Percentiles rank a stretch among this genome's conserved stretches.
phyloP scores from a whole-genome alignment of 2,113 vertebrate species.

The Pseudonaja textilis region DNA sequence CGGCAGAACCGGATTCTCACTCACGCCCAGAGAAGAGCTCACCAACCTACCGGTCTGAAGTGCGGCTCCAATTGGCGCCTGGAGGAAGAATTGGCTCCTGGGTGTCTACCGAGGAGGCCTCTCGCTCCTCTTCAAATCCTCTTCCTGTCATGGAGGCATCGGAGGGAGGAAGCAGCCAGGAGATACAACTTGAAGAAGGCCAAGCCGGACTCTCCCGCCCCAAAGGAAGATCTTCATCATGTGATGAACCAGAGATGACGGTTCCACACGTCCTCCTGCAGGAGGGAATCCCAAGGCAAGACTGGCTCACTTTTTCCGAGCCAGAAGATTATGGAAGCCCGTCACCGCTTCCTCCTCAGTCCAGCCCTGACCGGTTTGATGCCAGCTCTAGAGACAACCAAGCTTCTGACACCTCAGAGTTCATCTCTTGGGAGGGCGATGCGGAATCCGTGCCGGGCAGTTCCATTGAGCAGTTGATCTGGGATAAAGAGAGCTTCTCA shows the following conservation, averaged over 20 bases:
- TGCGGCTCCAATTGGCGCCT: not conserved
- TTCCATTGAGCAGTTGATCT: not conserved
- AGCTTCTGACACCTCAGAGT: too few relatives aligned
- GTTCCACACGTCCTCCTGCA: not conserved
- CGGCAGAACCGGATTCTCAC: too few relatives aligned
- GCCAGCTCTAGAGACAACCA: not conserved
- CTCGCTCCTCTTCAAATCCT: not conserved
- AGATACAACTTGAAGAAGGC: fast-evolving
- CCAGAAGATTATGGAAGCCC: not conserved
- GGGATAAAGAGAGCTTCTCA: not conserved
- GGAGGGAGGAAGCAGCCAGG: not conserved
- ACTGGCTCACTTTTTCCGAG: not conserved
- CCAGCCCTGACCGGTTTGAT: not conserved
- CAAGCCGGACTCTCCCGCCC: not conserved
- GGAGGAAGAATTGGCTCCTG: not conserved
- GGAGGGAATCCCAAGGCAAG: too few relatives aligned
- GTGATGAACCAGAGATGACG: not conserved
- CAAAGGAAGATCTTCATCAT: not conserved
- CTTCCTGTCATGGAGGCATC: not conserved
- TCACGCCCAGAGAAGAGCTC: not conserved
- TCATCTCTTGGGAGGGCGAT: not conserved
- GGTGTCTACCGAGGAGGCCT: not conserved
- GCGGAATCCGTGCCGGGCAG: fast-evolving
- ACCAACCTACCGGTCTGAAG: not conserved
- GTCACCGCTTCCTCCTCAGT: too few relatives aligned